phyloP scores from a whole-genome alignment of 2,888 invertebrate species.

The Lasius platythorax region DNA sequence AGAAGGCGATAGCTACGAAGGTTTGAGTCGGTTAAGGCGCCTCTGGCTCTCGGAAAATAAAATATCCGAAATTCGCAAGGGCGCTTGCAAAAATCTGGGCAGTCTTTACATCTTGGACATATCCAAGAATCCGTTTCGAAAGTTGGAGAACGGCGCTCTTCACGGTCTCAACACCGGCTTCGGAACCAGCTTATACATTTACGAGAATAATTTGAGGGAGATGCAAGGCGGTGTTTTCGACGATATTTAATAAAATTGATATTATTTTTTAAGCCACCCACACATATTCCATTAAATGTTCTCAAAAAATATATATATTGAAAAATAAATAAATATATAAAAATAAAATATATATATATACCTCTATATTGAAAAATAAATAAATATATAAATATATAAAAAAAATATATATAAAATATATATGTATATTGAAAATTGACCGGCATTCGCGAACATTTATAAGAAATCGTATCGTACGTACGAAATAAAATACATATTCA shows the following conservation, averaged over 20 bases:
- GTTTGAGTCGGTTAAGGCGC: slow-evolving; percentile 83
- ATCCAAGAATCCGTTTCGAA: slow-evolving; percentile 84
- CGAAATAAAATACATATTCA: slow-evolving; percentile 5
- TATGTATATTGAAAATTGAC: neutral
- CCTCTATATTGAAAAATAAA: too few relatives aligned
- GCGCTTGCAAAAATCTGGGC: slow-evolving; percentile 85
- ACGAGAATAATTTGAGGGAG: slow-evolving; percentile 65
- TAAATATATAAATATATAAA: too few relatives aligned
- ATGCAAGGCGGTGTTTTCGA: slow-evolving; percentile 73
- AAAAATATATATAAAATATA: too few relatives aligned
- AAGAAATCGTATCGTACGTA: neutral
- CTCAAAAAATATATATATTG: neutral
- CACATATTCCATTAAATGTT: neutral
- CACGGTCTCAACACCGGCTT: slow-evolving; percentile 64
- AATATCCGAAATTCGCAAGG: slow-evolving; percentile 83
- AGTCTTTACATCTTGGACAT: slow-evolving; percentile 84
- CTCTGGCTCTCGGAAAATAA: slow-evolving; percentile 85
- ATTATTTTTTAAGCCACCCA: neutral
- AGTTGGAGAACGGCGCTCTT: slow-evolving; percentile 79
- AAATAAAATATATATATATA: too few relatives aligned
- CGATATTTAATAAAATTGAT: slow-evolving; percentile 52
- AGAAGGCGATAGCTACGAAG: slow-evolving; percentile 84
- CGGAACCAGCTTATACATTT: slow-evolving; percentile 67
- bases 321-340: neutral
- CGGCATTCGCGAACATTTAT: neutral